Evolutionary conservation across 2,888 invertebrate species (phyloP).

Genomic region (Dyspetes luteomarginatus): DNA sequence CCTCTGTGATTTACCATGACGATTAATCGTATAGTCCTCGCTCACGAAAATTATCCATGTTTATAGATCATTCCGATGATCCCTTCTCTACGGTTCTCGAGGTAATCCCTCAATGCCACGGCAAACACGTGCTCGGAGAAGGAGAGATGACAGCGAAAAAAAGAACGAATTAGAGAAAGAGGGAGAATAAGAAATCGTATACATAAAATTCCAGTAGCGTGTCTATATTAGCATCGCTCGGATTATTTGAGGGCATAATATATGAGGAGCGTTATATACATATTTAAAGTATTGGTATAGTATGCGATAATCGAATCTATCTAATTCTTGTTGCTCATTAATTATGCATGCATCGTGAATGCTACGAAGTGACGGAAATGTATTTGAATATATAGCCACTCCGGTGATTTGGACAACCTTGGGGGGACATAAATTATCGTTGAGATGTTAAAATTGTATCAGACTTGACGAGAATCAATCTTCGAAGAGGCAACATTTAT

Average conservation of each 20-base stretch:
- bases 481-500: not conserved
- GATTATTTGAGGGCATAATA: conserved; percentile 37
- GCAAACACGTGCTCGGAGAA: conserved; percentile 31
- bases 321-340: conserved; percentile 48
- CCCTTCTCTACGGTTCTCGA: conserved; percentile 16
- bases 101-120: conserved; percentile 49
- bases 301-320: conserved; percentile 52
- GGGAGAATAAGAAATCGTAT: conserved; percentile 6
- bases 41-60: conserved; percentile 15
- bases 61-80: conserved; percentile 32
- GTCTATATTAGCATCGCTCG: conserved; percentile 46
- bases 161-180: conserved; percentile 55
- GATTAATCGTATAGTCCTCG: not conserved
- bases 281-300: not conserved
- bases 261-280: conserved; percentile 23
- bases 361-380: not conserved
- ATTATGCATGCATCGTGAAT: conserved; percentile 49
- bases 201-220: conserved; percentile 59
- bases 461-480: too few relatives aligned
- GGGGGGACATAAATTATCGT: not conserved
- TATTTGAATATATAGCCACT: not conserved
- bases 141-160: conserved; percentile 17
- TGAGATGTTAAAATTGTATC: not conserved
- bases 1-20: not conserved
- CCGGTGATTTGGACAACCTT: not conserved